phyloP scores from a whole-genome alignment of 2,888 invertebrate genomes.

The Neoitamus cyanurus region DNA sequence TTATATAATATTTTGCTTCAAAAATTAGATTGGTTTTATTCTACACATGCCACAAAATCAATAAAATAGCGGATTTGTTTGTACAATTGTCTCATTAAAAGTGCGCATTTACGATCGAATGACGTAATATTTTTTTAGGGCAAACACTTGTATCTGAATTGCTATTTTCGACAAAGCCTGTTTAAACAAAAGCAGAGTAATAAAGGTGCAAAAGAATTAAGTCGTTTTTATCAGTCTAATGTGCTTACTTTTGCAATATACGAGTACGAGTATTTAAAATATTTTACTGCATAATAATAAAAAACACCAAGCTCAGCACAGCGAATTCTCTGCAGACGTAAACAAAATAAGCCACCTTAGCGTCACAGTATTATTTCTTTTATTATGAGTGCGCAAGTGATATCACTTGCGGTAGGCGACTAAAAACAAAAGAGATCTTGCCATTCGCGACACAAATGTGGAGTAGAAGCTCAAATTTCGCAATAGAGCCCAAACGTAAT shows the following conservation, averaged over 20 bases:
- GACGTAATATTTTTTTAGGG: background rate
- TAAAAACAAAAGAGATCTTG: background rate
- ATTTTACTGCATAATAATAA: background rate
- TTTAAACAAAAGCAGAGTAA: background rate
- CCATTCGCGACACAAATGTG: background rate
- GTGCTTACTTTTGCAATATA: background rate
- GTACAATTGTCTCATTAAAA: background rate
- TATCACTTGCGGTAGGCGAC: background rate
- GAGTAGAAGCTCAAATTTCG: conserved; percentile 2
- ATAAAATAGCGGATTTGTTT: background rate
- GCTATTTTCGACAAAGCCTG: background rate
- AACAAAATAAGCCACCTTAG: background rate
- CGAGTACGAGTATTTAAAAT: background rate
- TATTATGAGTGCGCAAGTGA: background rate
- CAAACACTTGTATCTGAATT: too few relatives aligned
- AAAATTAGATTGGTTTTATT: background rate
- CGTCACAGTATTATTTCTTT: background rate
- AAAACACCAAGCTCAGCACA: background rate
- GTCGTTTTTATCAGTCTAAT: background rate
- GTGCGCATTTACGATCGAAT: background rate
- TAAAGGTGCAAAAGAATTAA: background rate
- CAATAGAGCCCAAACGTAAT: background rate
- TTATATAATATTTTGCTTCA: background rate
- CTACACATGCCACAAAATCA: background rate
- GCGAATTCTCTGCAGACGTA: background rate